These are phyloP conservation scores for Phymatocera aterrima DNA, from an alignment of 2,888 invertebrate species.

Conservation along the genomic window DNA sequence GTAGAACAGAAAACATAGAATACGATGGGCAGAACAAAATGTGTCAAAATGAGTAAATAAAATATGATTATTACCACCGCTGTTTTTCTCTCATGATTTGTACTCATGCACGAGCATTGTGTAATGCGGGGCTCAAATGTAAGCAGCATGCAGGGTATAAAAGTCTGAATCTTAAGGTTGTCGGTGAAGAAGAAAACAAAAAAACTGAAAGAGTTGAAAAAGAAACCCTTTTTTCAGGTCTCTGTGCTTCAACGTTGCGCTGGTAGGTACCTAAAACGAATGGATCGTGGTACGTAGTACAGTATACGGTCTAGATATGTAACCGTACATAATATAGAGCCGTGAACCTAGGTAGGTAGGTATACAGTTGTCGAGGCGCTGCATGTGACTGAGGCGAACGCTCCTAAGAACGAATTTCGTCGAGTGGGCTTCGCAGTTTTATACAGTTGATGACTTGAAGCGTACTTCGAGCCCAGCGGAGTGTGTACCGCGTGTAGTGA, in stretches of 20 bases:
- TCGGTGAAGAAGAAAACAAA: background rate
- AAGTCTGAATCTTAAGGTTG: conserved; percentile 26
- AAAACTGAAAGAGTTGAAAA: background rate
- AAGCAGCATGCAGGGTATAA: too few species aligned
- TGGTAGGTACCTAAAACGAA: conserved; percentile 16
- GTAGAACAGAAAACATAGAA: background rate
- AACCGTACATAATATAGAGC: too few species aligned
- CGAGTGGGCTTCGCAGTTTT: conserved; percentile 67
- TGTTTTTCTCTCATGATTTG: conserved; percentile 20
- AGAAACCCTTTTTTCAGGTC: conserved; percentile 34
- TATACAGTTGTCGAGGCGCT: conserved; percentile 21
- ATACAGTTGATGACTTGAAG: conserved; percentile 65
- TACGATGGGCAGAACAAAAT: background rate
- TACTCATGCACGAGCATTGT: background rate
- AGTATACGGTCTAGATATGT: background rate
- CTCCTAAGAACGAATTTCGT: conserved; percentile 67
- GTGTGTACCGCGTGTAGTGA: conserved; percentile 48
- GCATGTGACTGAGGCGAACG: conserved; percentile 55
- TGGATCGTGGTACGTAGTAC: background rate
- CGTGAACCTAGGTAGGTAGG: too few species aligned
- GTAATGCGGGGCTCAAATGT: too few species aligned
- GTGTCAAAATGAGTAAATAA: background rate
- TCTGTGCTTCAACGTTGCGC: conserved; percentile 2
- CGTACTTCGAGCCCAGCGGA: conserved; percentile 45
- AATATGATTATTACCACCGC: background rate